These are phyloP conservation scores for Euplexia lucipara DNA, from an alignment of 2,888 invertebrate species.

Conservation along the genomic window DNA sequence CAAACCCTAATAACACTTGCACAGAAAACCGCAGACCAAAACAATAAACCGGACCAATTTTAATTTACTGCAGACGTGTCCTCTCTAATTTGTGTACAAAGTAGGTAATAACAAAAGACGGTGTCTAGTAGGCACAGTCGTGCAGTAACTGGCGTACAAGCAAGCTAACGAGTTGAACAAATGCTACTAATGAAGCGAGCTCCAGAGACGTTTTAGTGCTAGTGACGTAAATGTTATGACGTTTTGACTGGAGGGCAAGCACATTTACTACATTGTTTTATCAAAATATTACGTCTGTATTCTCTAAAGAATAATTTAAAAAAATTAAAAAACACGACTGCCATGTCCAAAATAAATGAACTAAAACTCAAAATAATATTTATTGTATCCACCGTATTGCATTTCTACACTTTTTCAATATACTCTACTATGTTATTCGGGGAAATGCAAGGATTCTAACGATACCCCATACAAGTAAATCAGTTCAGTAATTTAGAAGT, in stretches of 20 bases:
- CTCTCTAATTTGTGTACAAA: slow-evolving; percentile 28
- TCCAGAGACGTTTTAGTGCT: slow-evolving; percentile 17
- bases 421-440: too few species aligned
- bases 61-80: slow-evolving; percentile 9
- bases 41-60: slow-evolving; percentile 7
- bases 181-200: slow-evolving; percentile 69
- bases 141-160: slow-evolving; percentile 52
- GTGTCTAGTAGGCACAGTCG: slow-evolving; percentile 28
- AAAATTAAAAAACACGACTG: too few species aligned
- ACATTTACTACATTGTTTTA: too few species aligned
- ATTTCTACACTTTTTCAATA: too few species aligned
- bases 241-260: background rate
- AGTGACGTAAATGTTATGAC: background rate
- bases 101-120: slow-evolving; percentile 33
- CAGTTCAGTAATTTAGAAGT: too few species aligned
- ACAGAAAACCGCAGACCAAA: slow-evolving; percentile 4
- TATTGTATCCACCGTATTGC: too few species aligned
- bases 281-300: too few species aligned
- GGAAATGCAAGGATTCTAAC: too few species aligned
- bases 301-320: too few species aligned
- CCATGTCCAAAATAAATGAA: too few species aligned
- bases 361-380: too few species aligned
- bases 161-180: slow-evolving; percentile 67
- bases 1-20: background rate
- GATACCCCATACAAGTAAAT: too few species aligned